These are phyloP conservation scores for Pachydiplax longipennis DNA, from an alignment of 2,888 invertebrate species.

Conservation along the genomic window DNA sequence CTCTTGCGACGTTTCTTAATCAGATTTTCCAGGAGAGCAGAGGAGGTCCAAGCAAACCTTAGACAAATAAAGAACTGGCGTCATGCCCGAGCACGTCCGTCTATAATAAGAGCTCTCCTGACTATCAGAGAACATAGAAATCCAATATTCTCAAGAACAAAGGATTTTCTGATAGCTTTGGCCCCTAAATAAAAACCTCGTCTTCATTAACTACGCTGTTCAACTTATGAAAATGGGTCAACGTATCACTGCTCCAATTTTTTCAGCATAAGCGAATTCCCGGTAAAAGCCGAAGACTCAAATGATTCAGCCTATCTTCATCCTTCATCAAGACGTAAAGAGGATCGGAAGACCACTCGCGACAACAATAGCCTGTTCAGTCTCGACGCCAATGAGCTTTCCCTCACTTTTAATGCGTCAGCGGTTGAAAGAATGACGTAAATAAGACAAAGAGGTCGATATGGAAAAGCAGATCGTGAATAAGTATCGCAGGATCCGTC, in stretches of 20 bases:
- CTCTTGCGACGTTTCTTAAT: not conserved
- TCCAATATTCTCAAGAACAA: not conserved
- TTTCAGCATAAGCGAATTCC: not conserved
- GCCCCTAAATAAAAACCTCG: not conserved
- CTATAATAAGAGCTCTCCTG: not conserved
- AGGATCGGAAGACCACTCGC: not conserved
- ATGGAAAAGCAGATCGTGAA: not conserved
- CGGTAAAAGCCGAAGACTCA: too few relatives aligned
- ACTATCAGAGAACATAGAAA: not conserved
- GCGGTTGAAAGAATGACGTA: not conserved
- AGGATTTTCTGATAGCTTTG: not conserved
- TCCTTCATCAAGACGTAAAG: too few relatives aligned
- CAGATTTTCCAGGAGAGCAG: not conserved
- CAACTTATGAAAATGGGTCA: not conserved
- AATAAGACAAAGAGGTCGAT: not conserved
- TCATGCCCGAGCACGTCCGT: not conserved
- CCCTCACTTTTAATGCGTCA: not conserved
- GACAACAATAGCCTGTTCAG: not conserved
- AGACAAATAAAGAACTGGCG: not conserved
- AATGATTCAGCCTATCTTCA: too few relatives aligned
- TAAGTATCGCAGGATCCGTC: not conserved
- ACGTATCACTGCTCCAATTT: not conserved
- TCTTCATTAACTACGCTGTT: not conserved
- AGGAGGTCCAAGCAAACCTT: not conserved
- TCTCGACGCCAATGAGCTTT: not conserved